Conservation (phyloP, 2,113 vertebrate genomes). For the Panthera leo region DNA sequence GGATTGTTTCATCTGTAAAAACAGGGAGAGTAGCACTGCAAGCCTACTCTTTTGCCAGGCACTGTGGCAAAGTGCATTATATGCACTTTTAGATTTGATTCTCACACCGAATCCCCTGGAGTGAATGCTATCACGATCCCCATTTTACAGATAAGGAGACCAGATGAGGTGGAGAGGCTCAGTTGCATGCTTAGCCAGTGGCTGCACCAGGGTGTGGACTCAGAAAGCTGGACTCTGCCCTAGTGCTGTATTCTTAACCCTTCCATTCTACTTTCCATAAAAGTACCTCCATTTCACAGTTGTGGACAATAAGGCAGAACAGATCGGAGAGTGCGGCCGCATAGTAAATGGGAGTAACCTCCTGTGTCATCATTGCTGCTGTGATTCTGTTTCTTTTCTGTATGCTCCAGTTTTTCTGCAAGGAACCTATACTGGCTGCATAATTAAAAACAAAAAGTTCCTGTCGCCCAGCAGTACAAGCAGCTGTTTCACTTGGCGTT, state of each 20-base stretch:
- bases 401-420: neutral
- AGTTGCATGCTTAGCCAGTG: neutral
- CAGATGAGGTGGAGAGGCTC: neutral
- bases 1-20: neutral
- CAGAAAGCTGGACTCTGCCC: neutral
- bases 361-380: neutral
- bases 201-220: neutral
- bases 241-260: neutral
- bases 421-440: neutral
- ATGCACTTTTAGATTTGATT: neutral
- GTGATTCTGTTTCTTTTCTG: neutral
- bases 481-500: neutral
- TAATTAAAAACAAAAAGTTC: constrained; percentile 31
- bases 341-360: neutral
- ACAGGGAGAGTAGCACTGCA: neutral
- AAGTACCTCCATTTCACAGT: constrained; percentile 2
- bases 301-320: neutral
- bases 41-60: neutral
- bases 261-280: neutral
- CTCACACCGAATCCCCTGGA: neutral
- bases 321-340: neutral
- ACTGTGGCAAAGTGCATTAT: neutral
- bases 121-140: neutral
- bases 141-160: neutral
- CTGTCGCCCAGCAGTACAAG: neutral